Conservation (phyloP, 2,888 invertebrate genomes). For the Gnatocerus cornutus region DNA sequence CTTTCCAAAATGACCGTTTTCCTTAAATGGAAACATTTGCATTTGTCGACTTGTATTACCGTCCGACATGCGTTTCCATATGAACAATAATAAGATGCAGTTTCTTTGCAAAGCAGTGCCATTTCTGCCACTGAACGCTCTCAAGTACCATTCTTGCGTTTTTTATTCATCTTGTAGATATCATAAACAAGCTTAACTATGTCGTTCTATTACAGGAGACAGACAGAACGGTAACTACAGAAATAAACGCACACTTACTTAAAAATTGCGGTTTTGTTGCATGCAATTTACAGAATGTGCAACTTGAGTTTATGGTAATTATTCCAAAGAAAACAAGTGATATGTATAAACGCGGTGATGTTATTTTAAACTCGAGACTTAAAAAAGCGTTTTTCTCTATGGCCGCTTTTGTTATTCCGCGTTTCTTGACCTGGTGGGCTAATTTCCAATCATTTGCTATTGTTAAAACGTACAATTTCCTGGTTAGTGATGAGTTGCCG, state of each 20-base stretch:
- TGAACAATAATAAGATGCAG: slow-evolving; percentile 28
- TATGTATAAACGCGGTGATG: slow-evolving; percentile 2
- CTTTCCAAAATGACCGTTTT: too few species aligned
- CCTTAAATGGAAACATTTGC: too few species aligned
- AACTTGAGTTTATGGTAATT: background rate
- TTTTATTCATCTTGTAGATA: slow-evolving; percentile 39
- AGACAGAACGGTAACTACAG: slow-evolving; percentile 20
- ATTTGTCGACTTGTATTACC: background rate
- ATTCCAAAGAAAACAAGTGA: background rate
- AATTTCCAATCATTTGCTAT: slow-evolving; percentile 10
- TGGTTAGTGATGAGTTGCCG: slow-evolving; percentile 10
- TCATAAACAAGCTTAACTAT: slow-evolving; percentile 43
- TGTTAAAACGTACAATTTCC: too few species aligned
- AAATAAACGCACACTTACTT: slow-evolving; percentile 37
- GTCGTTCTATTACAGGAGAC: slow-evolving; percentile 45
- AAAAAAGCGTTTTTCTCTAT: too few species aligned
- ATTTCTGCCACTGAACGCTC: slow-evolving; percentile 15
- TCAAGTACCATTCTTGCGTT: slow-evolving; percentile 33
- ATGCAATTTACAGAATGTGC: slow-evolving; percentile 1
- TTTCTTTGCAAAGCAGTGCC: slow-evolving; percentile 28
- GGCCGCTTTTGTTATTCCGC: too few species aligned
- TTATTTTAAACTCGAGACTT: background rate
- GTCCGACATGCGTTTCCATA: slow-evolving; percentile 22
- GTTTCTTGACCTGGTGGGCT: background rate
- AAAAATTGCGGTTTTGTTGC: slow-evolving; percentile 16